Evolutionary conservation across 53 echinoderm and acorn worm genomes (phyloP), one percentile per base, ranked within the genome.

Genomic region (Antedon mediterranea): DNA sequence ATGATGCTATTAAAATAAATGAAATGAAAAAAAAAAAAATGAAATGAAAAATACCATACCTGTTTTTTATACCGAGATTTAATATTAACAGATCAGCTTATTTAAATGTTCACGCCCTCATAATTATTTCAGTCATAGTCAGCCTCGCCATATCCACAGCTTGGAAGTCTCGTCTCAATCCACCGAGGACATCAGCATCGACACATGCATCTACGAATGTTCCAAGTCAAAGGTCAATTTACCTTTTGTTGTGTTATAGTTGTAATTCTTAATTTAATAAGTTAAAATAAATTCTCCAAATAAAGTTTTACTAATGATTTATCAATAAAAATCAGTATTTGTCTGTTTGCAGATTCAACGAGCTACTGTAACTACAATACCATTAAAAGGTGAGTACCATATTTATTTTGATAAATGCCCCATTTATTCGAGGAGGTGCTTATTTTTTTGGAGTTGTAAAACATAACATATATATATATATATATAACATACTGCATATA

Each of bases 141-240:
- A 97, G 33, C 89, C 97, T n/a, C 73, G 97, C 75, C 97, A 92
- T 75, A 91, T 97, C 42, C 85, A 89, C 77, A 97, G 89, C 15
- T 34, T 97, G 30, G 97, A 97, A 71, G 85, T 83, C 3, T 88
- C 84, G 0, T 74, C 91, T 6, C 70, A 85, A 13, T 30, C 88
- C 26, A 81, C 84, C 4, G 83, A 83, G 13, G 92, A 89, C 31
- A 80, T 80, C 43, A 81, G 84, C 14, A 83, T 91, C 3, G 87
- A 91, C 43, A 92, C 89, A 20, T 97, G 97, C 71, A 97, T 97
- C 77, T 97, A 97, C 77, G 97, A 97, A 76, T 88, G 92, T 79
- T 92, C 97, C 15, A 81, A 80, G 73, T 85, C 85, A 73, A 92
- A 88, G 86, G 97, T 97, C 81, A 77, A 86, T 4, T 41, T 79